phyloP scores from a whole-genome alignment of 1,140 invertebrate genomes.

The Polypedilum vanderplanki region DNA sequence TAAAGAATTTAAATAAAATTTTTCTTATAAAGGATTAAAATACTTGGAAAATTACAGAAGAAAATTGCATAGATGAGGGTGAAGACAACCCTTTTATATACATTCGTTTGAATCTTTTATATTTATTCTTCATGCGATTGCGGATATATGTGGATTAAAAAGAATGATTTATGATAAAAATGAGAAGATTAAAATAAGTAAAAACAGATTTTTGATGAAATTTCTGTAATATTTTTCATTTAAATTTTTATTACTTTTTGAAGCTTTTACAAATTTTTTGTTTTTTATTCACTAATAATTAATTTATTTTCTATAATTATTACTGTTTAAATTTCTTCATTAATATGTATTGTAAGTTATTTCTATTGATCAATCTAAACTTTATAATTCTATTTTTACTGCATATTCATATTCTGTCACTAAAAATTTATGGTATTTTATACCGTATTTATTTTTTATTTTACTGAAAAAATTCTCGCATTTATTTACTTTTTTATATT shows the following conservation, averaged over 20 bases:
- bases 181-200: neutral
- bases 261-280: too few species aligned
- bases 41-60: neutral
- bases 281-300: too few species aligned
- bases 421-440: neutral
- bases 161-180: neutral
- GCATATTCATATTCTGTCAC: too few species aligned
- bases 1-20: neutral
- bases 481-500: constrained; percentile 24
- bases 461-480: neutral
- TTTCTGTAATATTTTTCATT: neutral
- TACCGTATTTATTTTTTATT: neutral
- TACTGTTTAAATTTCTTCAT: too few species aligned
- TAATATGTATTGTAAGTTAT: too few species aligned
- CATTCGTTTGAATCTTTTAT: constrained; percentile 25
- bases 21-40: neutral
- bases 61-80: neutral
- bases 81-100: neutral
- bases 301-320: too few species aligned
- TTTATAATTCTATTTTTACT: too few species aligned
- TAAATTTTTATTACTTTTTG: too few species aligned
- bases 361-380: too few species aligned
- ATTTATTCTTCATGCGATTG: neutral
- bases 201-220: neutral
- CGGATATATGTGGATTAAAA: neutral